Percentiles rank a stretch among this genome's conserved stretches.
phyloP scores from a whole-genome alignment of 2,888 invertebrate genomes.

The Acleris sparsana region DNA sequence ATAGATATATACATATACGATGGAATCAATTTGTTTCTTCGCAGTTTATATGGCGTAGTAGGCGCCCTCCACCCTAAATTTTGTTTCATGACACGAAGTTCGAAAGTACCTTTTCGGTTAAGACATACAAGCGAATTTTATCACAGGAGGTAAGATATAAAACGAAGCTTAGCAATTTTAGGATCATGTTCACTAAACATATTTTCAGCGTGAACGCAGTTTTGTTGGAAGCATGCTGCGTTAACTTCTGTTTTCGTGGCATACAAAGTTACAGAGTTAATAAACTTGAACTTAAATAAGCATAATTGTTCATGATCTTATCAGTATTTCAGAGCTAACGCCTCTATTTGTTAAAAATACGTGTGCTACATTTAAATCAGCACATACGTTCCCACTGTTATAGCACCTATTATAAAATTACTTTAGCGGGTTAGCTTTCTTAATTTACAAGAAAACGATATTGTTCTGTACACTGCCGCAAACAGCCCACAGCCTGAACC shows the following conservation, averaged over 20 bases:
- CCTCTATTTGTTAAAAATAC: too few relatives aligned
- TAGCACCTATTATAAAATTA: constrained; percentile 44
- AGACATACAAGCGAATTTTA: constrained; percentile 9
- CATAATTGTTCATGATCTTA: too few relatives aligned
- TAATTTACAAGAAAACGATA: constrained; percentile 63
- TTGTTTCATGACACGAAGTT: constrained; percentile 21
- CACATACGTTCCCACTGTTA: neutral
- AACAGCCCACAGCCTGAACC: constrained; percentile 45
- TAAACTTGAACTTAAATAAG: too few relatives aligned
- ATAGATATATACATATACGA: neutral
- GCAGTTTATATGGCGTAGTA: constrained; percentile 3
- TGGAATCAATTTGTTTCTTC: constrained; percentile 22
- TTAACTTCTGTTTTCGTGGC: too few relatives aligned
- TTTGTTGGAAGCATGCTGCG: too few relatives aligned
- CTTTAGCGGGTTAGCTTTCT: constrained; percentile 48
- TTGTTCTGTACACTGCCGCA: constrained; percentile 46
- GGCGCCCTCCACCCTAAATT: constrained; percentile 13
- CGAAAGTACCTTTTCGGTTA: constrained; percentile 4
- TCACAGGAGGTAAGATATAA: constrained; percentile 3
- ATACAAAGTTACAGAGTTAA: too few relatives aligned
- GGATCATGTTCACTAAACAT: neutral
- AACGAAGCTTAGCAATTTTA: neutral
- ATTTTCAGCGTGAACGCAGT: neutral
- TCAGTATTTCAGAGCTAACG: too few relatives aligned
- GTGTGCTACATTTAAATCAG: too few relatives aligned